Conservation (phyloP, 2,888 invertebrate genomes). For the Esperia sulphurella region DNA sequence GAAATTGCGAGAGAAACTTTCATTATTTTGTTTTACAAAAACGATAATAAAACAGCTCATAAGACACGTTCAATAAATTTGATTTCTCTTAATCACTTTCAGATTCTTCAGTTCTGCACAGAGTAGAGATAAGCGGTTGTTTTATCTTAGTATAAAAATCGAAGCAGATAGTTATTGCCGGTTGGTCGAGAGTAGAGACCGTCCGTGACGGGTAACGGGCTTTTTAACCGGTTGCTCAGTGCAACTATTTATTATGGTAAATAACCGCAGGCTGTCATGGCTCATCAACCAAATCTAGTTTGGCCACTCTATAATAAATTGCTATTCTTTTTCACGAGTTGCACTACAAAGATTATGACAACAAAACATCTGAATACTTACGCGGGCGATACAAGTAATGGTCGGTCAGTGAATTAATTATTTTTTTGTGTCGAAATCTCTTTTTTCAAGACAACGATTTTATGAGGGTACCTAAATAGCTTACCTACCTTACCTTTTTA, state of each 20-base stretch:
- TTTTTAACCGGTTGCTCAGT: slow-evolving; percentile 28
- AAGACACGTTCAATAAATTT: background rate
- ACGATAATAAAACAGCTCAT: slow-evolving; percentile 9
- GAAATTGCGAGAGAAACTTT: background rate
- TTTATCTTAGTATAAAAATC: slow-evolving; percentile 28
- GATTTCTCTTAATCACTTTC: slow-evolving; percentile 8
- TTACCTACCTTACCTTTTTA: no score
- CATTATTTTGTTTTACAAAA: background rate
- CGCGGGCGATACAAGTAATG: no score
- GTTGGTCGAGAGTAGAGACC: slow-evolving; percentile 12
- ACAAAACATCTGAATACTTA: no score
- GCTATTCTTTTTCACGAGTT: no score
- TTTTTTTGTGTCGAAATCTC: no score
- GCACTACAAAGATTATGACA: no score
- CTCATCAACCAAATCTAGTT: slow-evolving; percentile 20
- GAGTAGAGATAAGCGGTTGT: slow-evolving; percentile 5
- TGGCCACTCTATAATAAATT: background rate
- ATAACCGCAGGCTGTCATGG: slow-evolving; percentile 41
- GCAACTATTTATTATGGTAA: slow-evolving; percentile 55
- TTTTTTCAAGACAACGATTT: no score
- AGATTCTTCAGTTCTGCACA: background rate
- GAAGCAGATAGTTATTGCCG: slow-evolving; percentile 41
- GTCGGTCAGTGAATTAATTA: no score
- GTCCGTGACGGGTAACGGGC: slow-evolving; percentile 52
- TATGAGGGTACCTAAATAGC: no score